Evolutionary conservation across 2,797 vertebrate species (phyloP).

Genomic region (Ctenopoma multispine): DNA sequence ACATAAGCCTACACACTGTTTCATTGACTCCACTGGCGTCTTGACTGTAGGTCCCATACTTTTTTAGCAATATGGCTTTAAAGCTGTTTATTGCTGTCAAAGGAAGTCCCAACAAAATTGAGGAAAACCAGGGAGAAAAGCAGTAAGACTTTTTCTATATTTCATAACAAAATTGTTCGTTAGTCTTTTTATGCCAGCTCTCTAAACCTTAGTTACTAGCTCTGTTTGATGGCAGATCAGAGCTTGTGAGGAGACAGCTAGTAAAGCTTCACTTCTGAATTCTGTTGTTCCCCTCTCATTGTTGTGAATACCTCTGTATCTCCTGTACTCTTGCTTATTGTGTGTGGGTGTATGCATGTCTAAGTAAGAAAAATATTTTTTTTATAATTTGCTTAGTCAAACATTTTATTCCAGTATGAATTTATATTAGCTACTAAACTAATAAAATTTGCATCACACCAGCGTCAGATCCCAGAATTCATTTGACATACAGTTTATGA

Average conservation of each 20-base stretch:
- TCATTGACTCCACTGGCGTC: background rate
- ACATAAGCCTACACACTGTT: background rate
- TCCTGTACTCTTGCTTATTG: background rate
- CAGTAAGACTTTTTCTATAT: background rate
- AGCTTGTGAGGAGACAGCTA: conserved; percentile 28
- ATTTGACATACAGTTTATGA: conserved; percentile 1
- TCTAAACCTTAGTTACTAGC: conserved; percentile 22
- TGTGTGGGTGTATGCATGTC: conserved; percentile 5
- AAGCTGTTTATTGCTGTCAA: conserved; percentile 8
- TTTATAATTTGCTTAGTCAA: conserved; percentile 10
- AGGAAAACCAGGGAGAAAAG: background rate
- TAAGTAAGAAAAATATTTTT: conserved; percentile 12
- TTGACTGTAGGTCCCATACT: background rate
- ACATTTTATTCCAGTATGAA: background rate
- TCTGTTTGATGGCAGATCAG: conserved; percentile 38
- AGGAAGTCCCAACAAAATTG: background rate
- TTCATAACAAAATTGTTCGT: conserved; percentile 9
- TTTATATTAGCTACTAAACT: background rate
- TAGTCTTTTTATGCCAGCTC: conserved; percentile 1
- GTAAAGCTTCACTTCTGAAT: conserved; percentile 21
- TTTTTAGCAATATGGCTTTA: background rate
- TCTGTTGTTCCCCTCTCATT: conserved; percentile 28
- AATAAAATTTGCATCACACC: background rate
- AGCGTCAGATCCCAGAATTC: conserved; percentile 5
- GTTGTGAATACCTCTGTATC: conserved; percentile 10